Evolutionary conservation across 2,888 invertebrate genomes (phyloP), one percentile per base, ranked within the genome.

Genomic region (Graphium colonna): DNA sequence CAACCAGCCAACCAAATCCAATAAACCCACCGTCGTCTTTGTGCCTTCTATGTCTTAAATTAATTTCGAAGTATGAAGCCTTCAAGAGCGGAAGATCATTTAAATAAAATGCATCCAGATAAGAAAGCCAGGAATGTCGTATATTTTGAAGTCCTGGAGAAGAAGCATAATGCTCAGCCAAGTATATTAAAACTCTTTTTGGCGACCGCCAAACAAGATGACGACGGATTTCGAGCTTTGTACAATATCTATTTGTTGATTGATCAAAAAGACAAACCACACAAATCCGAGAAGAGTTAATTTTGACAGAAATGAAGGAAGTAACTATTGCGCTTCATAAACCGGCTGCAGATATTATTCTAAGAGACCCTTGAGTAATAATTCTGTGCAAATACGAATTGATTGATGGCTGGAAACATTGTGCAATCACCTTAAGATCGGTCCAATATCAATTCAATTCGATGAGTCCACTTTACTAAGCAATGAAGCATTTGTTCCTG

Each of bases 31-130:
- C 54, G 4, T 58, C 44, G 56, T 58, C 60, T 56, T 55, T 60
- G 62, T 63, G 60, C 18, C 61, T 60, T 56, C 31, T 59, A 43
- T 62, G 60, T 56, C 45, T 46, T 60, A 61, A 63, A 62, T 56
- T 48, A 50, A 56, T 64, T 59, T 62, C 58, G 33, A 65, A 65
- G 61, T 61, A 62, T 60, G 60, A 41, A 17, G 51, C 53, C 57
- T 55, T 60, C 57, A 46, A 60, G 51, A 31, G 52, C 57, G 16
- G 58, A 60, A 60, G 60, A 60, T 61, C 57, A 60, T 63, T 61
- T 59, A 56, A 61, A 58, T 60, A 61, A 60, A 62, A 60, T 58
- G 56, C 61, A 63, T 55, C 55, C 60, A 51, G 59, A 61, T 59
- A 62, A 60, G 43, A 57, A 55, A 59, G 50, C 50, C 47, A 56